Evolutionary conservation across 2,797 vertebrate genomes (phyloP).

Genomic region (Bovichtus variegatus): DNA sequence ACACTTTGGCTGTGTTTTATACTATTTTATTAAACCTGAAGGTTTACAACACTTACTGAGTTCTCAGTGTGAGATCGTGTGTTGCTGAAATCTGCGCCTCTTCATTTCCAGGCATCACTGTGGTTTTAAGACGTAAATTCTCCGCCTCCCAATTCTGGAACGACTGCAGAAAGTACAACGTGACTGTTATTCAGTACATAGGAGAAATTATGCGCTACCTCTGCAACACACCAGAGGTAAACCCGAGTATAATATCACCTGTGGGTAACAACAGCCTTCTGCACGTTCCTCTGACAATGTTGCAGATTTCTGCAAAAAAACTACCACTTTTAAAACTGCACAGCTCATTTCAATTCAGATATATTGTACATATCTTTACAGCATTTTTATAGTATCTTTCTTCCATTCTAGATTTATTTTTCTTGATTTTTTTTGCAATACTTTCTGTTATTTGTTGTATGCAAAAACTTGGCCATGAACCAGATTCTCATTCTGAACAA

Average conservation of each 20-base stretch:
- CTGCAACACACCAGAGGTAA: constrained; percentile 88
- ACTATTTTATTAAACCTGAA: constrained; percentile 19
- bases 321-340: no score
- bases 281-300: no score
- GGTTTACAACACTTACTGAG: neutral
- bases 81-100: constrained; percentile 19
- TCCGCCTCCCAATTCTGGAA: constrained; percentile 92
- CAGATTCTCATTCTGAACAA: no score
- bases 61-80: neutral
- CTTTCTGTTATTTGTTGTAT: no score
- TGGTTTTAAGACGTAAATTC: constrained; percentile 89
- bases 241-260: neutral
- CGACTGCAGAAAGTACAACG: constrained; percentile 91
- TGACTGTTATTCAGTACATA: constrained; percentile 92
- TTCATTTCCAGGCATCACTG: constrained; percentile 84
- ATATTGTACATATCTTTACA: no score
- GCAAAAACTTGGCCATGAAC: no score
- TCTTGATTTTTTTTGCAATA: no score
- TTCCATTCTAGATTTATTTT: no score
- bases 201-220: constrained; percentile 93
- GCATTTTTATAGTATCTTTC: no score
- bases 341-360: no score
- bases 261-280: no score
- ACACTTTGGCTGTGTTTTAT: neutral
- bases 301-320: no score